Evolutionary conservation across 2,113 vertebrate species (phyloP), one percentile per base, ranked within the genome.

Genomic region (Phrynocephalus versicolor): DNA sequence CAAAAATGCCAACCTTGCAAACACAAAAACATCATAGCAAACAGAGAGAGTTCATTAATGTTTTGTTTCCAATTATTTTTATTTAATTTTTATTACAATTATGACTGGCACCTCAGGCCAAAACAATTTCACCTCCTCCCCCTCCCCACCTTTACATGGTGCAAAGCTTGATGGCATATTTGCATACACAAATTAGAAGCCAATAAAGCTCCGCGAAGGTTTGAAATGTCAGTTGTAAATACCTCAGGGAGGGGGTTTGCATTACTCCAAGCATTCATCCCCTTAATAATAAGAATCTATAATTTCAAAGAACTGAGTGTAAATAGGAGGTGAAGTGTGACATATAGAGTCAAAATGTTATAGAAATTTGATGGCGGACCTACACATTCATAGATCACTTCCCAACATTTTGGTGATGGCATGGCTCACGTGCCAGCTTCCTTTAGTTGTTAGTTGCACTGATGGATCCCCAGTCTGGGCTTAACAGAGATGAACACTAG

Each of bases 61-160:
- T 79, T 79, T 79, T 69, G 83, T 85, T 85, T 71, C 75, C 75
- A 85, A 79, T 79, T 85, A 79, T 45, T 79, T 79, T n/a, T n/a
- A n/a, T n/a, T n/a, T n/a, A n/a, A n/a, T n/a, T 85, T 79, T 85
- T 70, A 41, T 74, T 39, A 74, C 41, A 77, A 77, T 58, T 77
- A 77, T 77, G 19, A 77, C 30, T 67, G 64, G 30, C 35, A 41
- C 81, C 57, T 64, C 37, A 33, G 19, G 55, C 35, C 75, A 79
- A 71, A 79, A 72, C 21, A 64, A 60, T 72, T 35, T 64, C 62
- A 13, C 25, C 41, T 77, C 5, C 39, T 25, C 30, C 33, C n/a
- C 39, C n/a, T 78, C 33, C 69, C 37, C 55, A 41, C 16, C 70
- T 57, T 83, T 39, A 72, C 8, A 19, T 62, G 55, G 57, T 41